Evolutionary conservation across 1,140 invertebrate genomes (phyloP).

Genomic region (Drosophila sproati): DNA sequence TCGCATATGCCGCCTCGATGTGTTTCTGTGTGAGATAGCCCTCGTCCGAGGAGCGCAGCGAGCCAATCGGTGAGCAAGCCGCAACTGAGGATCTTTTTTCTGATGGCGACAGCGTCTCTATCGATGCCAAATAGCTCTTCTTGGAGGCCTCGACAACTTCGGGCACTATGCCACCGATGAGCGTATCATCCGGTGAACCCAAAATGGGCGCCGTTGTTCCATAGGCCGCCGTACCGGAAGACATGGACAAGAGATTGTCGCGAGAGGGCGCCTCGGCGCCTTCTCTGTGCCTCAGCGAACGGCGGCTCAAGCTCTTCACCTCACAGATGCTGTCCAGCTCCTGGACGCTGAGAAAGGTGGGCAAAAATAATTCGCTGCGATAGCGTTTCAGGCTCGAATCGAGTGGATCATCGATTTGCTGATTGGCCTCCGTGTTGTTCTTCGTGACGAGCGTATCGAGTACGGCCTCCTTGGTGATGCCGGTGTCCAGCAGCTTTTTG

Average conservation of each 20-base stretch:
- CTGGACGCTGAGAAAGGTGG: slow-evolving; percentile 72
- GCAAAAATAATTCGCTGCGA: slow-evolving; percentile 81
- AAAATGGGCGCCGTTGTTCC: slow-evolving; percentile 56
- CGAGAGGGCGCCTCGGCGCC: slow-evolving; percentile 73
- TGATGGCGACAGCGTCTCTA: slow-evolving; percentile 79
- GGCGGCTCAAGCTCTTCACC: slow-evolving; percentile 72
- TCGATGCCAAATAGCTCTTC: slow-evolving; percentile 72
- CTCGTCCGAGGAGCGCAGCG: slow-evolving; percentile 67
- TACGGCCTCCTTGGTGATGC: slow-evolving; percentile 88
- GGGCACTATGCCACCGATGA: slow-evolving; percentile 62
- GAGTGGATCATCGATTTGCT: slow-evolving; percentile 78
- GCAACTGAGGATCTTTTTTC: slow-evolving; percentile 68
- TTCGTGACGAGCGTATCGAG: slow-evolving; percentile 87
- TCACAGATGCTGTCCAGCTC: slow-evolving; percentile 78
- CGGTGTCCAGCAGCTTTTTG: slow-evolving; percentile 88
- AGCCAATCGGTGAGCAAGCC: slow-evolving; percentile 31
- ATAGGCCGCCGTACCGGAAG: slow-evolving; percentile 62
- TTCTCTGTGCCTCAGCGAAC: slow-evolving; percentile 75
- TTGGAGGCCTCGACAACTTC: slow-evolving; percentile 54
- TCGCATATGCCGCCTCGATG: slow-evolving; percentile 46
- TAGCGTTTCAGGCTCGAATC: slow-evolving; percentile 72
- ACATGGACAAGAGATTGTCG: slow-evolving; percentile 78
- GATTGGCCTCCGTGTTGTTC: slow-evolving; percentile 84
- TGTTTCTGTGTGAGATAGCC: slow-evolving; percentile 70
- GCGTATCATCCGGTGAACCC: slow-evolving; percentile 71